Evolutionary conservation across 2,113 vertebrate genomes (phyloP).

Genomic region (Tetrax tetrax): DNA sequence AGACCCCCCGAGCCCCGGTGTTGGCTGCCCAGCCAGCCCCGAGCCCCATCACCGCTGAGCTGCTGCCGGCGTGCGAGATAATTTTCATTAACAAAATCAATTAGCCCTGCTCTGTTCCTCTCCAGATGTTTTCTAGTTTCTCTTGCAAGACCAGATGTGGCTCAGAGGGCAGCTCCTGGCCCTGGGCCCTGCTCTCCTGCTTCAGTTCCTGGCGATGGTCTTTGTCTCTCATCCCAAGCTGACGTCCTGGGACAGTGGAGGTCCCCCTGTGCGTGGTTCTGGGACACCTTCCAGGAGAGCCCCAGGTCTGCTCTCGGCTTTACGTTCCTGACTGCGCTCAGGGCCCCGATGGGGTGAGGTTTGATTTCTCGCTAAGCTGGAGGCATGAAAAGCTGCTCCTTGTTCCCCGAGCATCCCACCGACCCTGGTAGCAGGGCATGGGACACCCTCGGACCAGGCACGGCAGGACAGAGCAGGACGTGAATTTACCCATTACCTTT

Average conservation of each 20-base stretch:
- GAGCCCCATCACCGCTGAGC: neutral
- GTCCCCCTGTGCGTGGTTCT: fast-evolving
- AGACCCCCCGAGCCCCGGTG: neutral
- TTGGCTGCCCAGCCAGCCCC: neutral
- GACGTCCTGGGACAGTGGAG: neutral
- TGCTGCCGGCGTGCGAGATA: neutral
- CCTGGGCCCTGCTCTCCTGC: neutral
- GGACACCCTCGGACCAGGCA: fast-evolving
- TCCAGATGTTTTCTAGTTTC: neutral
- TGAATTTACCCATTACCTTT: neutral
- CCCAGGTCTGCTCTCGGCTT: fast-evolving
- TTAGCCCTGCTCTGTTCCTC: neutral
- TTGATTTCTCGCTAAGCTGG: neutral
- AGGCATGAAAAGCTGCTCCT: neutral
- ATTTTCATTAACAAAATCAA: neutral
- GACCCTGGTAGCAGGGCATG: neutral
- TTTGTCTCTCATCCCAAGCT: neutral
- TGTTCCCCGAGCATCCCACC: neutral
- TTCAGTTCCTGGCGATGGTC: neutral
- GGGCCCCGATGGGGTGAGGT: neutral
- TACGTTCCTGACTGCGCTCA: fast-evolving
- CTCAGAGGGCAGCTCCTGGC: neutral
- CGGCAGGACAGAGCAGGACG: fast-evolving
- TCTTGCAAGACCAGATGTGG: neutral
- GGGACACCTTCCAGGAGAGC: neutral